phyloP scores from a whole-genome alignment of 1,140 invertebrate species.

The Anastrepha ludens region DNA sequence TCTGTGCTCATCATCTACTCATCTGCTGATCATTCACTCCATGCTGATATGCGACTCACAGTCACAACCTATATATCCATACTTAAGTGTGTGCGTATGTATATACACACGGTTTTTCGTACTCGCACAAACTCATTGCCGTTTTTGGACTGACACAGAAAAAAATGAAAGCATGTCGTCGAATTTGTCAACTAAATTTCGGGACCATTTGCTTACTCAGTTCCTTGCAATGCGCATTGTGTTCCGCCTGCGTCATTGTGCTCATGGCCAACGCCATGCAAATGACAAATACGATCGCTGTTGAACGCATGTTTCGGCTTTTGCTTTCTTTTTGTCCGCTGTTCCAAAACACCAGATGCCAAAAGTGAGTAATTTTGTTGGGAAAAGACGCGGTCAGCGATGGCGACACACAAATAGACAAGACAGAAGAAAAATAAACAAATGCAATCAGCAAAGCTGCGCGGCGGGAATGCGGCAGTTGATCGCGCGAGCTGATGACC shows the following conservation, averaged over 20 bases:
- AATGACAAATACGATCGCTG: slow-evolving; percentile 49
- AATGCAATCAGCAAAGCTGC: background rate
- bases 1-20: too few relatives aligned
- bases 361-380: slow-evolving; percentile 12
- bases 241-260: slow-evolving; percentile 41
- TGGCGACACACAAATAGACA: background rate
- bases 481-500: slow-evolving; percentile 10
- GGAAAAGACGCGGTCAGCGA: too few relatives aligned
- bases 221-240: slow-evolving; percentile 55
- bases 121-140: too few relatives aligned
- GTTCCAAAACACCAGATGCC: slow-evolving; percentile 25
- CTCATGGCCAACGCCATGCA: slow-evolving; percentile 12
- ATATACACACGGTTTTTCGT: too few relatives aligned
- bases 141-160: background rate
- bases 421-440: background rate
- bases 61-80: too few relatives aligned
- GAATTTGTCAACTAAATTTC: slow-evolving; percentile 4
- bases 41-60: too few relatives aligned
- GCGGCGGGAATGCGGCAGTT: background rate
- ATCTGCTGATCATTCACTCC: too few relatives aligned
- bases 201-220: slow-evolving; percentile 52
- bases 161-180: background rate
- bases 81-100: too few relatives aligned
- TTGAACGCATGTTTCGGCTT: slow-evolving; percentile 12
- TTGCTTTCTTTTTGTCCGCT: background rate